Evolutionary conservation across 2,113 vertebrate genomes (phyloP), one percentile per base, ranked within the genome.

Genomic region (Cheilinus undulatus): DNA sequence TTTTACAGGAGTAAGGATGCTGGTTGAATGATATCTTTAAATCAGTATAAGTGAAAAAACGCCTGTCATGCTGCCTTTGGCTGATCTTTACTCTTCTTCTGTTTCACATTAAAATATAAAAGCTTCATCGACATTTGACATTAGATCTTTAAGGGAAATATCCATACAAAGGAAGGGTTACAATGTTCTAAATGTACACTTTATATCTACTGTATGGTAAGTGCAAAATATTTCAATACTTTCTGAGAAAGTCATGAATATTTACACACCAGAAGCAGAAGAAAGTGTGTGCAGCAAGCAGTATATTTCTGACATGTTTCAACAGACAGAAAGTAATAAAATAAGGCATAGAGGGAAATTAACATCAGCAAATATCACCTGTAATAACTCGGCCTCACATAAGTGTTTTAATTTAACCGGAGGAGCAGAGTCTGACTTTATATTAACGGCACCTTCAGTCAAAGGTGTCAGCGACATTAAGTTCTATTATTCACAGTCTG

Each of bases 301-400:
- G 36, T 52, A 49, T 64, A 67, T 84, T 64, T 69, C 49, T 69
- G 63, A 70, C 26, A 10, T 30, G 5, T 57, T 78, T 74, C 48
- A 73, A 72, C 19, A 73, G 61, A 80, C 45, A 71, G 68, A 84
- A 80, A 84, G 80, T 72, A 81, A 87, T 84, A 76, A 86, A 71
- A 83, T 66, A 85, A 63, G 62, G 73, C 69, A 80, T 32, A 62
- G 59, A 78, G 66, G 74, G 71, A 80, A 82, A 88, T 81, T 78
- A 71, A 57, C 42, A 73, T 77, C 53, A 64, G 76, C 68, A 87
- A 83, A 83, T 81, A 83, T 73, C 51, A 83, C 36, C 57, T 24
- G 6, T 52, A 58, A 76, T 75, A 77, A 76, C 32, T 34, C 28
- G 42, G 26, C 40, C 50, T 69, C 32, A 54, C 57, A 80, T 22